Evolutionary conservation across 1,140 invertebrate species (phyloP), one percentile per base, ranked within the genome.

Genomic region (Heliconius nattereri): DNA sequence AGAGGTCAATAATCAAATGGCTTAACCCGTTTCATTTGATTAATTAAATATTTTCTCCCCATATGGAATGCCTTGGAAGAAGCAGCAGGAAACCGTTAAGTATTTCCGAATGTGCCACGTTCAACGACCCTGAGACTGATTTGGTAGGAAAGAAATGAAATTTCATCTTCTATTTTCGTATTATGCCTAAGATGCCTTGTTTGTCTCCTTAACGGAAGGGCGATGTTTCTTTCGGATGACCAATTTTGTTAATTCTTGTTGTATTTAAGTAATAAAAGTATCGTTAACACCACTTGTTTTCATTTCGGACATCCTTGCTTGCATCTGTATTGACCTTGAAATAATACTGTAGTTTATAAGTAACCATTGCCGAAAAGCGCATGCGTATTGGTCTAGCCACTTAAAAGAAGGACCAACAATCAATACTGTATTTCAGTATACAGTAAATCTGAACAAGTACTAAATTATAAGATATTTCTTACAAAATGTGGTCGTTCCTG

Each of bases 161-260:
- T 92, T 92, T 91, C 90, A 86, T 84, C 85, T 86, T 88, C 84
- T 94, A 94, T 92, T 92, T 94, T 93, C 89, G 84, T 91, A 88
- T 83, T 90, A 87, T 83, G 79, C 83, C 78, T 89, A 90, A 89
- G 87, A 85, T 85, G 79, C 85, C 83, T 85, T 87, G 81, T 83
- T 85, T 87, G 75, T 77, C 82, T 85, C 83, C 70, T 79, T 81
- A 71, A 79, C 71, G 78, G 71, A 80, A 73, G 78, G 74, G 79
- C 71, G 70, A 74, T 80, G 45, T 81, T 78, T 78, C 78, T 85
- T 76, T 84, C 71, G 85, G 82, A 84, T 80, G 83, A 85, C 84
- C 85, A 86, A 85, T 87, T 87, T 87, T 86, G 86, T 89, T 91
- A 75, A 85, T 80, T 84, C 84, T 87, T 87, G 79, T 85, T 86